Conservation (phyloP, 2,113 vertebrate genomes). For the Triplophysa tibetana region DNA sequence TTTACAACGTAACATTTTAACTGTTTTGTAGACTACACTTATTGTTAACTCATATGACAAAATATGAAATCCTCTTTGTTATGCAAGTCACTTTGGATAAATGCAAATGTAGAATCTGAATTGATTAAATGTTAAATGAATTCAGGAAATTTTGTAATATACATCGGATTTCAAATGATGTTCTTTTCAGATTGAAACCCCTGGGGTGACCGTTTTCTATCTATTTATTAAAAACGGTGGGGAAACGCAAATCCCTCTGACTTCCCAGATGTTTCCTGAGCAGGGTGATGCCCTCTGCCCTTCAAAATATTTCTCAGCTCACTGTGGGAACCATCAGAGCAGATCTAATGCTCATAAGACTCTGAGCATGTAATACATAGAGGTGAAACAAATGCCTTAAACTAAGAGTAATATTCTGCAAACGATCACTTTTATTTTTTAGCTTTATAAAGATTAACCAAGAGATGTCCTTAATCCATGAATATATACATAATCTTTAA, state of each 20-base stretch:
- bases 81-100: too few relatives aligned
- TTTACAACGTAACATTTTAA: too few relatives aligned
- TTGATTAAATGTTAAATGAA: neutral
- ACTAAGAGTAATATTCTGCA: conserved; percentile 14
- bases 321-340: conserved; percentile 1
- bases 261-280: conserved; percentile 66
- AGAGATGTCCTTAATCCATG: conserved; percentile 6
- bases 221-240: conserved; percentile 52
- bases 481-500: conserved; percentile 14
- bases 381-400: neutral
- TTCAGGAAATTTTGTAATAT: conserved; percentile 24
- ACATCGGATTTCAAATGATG: neutral
- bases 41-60: too few relatives aligned
- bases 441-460: conserved; percentile 7
- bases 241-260: conserved; percentile 55
- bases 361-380: neutral
- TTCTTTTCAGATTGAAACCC: conserved; percentile 42
- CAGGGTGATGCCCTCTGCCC: conserved; percentile 19
- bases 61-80: too few relatives aligned
- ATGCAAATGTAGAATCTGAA: neutral
- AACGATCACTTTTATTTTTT: conserved; percentile 19
- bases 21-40: too few relatives aligned
- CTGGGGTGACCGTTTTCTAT: conserved; percentile 61
- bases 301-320: neutral
- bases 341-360: neutral